phyloP scores from a whole-genome alignment of 2,797 vertebrate genomes.

The Phyllotis vaccarum region DNA sequence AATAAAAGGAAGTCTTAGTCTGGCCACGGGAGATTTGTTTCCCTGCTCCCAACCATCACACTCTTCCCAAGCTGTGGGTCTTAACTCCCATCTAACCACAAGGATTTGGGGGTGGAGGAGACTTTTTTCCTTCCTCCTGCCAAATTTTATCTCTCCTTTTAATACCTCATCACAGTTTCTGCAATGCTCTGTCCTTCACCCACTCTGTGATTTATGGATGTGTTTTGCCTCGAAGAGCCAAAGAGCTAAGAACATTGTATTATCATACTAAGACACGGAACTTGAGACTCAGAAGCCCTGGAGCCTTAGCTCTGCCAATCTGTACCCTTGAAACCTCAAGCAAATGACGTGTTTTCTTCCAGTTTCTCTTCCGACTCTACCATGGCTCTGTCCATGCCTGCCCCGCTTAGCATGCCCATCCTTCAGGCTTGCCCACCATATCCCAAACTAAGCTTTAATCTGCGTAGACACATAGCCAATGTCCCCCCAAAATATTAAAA shows the following conservation, averaged over 20 bases:
- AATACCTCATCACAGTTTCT: not conserved
- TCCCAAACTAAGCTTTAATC: not conserved
- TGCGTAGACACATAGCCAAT: not conserved
- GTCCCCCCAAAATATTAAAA: not conserved
- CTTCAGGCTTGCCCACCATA: not conserved
- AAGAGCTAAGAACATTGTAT: conserved; percentile 21
- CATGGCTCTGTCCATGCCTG: not conserved
- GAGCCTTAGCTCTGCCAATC: not conserved
- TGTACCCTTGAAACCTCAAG: not conserved
- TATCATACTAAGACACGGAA: not conserved
- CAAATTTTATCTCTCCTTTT: conserved; percentile 22
- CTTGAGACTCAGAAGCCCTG: not conserved
- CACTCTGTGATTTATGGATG: not conserved
- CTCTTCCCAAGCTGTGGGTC: not conserved
- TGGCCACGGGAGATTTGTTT: not conserved
- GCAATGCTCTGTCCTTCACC: not conserved
- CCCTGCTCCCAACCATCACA: not conserved
- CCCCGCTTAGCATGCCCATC: not conserved
- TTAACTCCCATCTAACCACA: not conserved
- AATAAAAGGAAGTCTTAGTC: not conserved
- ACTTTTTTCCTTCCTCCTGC: not conserved
- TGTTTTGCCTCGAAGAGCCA: not conserved
- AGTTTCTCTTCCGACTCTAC: not conserved
- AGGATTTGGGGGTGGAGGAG: not conserved
- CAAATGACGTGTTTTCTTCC: conserved; percentile 31